phyloP scores from a whole-genome alignment of 23 tunicate species.

The Trididemnum miniatum region DNA sequence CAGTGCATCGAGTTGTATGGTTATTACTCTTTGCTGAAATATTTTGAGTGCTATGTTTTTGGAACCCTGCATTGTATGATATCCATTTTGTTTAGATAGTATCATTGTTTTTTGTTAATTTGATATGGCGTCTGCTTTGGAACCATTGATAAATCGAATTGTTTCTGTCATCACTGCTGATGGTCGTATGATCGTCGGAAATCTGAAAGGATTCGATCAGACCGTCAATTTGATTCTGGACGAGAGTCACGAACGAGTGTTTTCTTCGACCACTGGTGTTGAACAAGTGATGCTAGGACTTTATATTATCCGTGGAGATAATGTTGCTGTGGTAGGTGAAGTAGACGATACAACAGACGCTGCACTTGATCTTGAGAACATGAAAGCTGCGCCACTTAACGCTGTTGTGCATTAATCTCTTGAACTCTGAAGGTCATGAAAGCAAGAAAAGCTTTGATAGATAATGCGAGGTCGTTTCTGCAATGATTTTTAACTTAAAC shows the following conservation, averaged over 20 bases:
- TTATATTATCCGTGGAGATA: constrained; percentile 92
- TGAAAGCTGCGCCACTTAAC: constrained; percentile 90
- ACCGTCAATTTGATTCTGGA: constrained; percentile 84
- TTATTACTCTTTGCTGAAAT: too few species aligned
- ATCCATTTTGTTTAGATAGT: too few species aligned
- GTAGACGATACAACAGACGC: constrained; percentile 87
- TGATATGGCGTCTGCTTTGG: constrained; percentile 71
- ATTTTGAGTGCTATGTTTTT: too few species aligned
- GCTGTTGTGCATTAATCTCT: constrained; percentile 89
- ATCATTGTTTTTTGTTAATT: too few species aligned
- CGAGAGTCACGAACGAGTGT: constrained; percentile 95
- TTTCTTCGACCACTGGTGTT: constrained; percentile 90
- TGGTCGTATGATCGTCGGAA: constrained; percentile 94
- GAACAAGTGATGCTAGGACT: constrained; percentile 94
- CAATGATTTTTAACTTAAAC: too few species aligned
- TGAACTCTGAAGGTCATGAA: too few species aligned
- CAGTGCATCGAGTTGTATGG: too few species aligned
- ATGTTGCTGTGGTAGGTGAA: constrained; percentile 95
- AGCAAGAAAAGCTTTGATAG: too few species aligned
- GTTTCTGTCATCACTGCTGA: constrained; percentile 87
- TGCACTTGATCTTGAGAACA: constrained; percentile 84
- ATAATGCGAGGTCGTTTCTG: neutral
- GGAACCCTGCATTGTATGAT: too few species aligned
- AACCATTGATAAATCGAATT: constrained; percentile 69
- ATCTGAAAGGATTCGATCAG: constrained; percentile 94